Base-by-base conservation (phyloP, 2,888 invertebrate species). In the Alsophila aescularia region DNA sequence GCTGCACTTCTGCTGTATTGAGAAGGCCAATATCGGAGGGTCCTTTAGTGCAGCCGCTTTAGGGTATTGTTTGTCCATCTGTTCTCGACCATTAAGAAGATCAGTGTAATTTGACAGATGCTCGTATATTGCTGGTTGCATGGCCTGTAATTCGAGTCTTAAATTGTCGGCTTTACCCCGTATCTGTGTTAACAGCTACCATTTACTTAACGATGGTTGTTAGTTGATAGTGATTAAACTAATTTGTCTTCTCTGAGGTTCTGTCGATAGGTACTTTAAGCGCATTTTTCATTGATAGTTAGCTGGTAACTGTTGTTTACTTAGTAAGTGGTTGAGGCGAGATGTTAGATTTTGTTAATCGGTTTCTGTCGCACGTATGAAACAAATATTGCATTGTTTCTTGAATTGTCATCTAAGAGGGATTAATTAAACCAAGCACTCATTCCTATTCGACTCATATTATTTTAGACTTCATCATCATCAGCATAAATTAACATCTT, bases 31-130 rank as follows among this genome's bases (percentile, higher is more conserved):
- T 49, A 47, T 32, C 16, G 35, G 43, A 39, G 54, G 49, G 54
- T 31, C 8, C 29, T 16, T 39, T 39, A 16, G 32, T 44, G 48
- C 34, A 40, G 15, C 32, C 48, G 40, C 39, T 54, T 42, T 34
- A 34, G 54, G 39, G 43, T 49, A 54, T 54, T 75, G 75, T 75
- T 73, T 70, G 75, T 74, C 78, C 85, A 85, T 85, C 83, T 85
- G 85, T 71, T 78, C 77, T 54, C 63, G 40, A 58, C 64, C 73
- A 76, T 77, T 72, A 56, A 36, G 59, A 44, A 70, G 57, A 62
- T 65, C 65, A 60, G 40, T 61, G 60, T 62, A 62, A 59, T 66
- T 66, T 62, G 64, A 69, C 66, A 66, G 68, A 66, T 69, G 66
- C 58, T 52, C 56, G 47, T 62, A 62, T 56, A 62, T 44, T 48